A percentile compares a stretch with the other conserved stretches of the same genome.
These are phyloP conservation scores for Tholera decimalis DNA, from an alignment of 2,888 invertebrate genomes.

Conservation along the genomic window DNA sequence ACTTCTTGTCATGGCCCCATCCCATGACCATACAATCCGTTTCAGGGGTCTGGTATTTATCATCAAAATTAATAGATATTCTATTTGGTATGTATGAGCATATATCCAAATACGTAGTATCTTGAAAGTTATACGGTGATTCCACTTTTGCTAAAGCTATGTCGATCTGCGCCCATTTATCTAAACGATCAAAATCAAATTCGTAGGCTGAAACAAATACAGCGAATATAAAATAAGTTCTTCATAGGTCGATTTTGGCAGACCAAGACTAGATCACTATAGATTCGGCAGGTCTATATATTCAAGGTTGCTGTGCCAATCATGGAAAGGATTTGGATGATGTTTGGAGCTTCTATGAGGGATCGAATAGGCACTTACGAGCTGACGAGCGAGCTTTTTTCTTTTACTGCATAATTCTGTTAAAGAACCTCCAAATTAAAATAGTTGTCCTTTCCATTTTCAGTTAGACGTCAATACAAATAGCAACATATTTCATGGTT, in stretches of 20 bases:
- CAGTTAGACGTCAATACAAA: no score
- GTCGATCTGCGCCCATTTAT: slow-evolving; percentile 28
- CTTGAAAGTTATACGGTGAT: slow-evolving; percentile 5
- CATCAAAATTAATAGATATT: slow-evolving; percentile 20
- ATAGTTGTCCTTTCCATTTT: no score
- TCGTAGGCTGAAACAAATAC: slow-evolving; percentile 21
- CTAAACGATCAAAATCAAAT: slow-evolving; percentile 5
- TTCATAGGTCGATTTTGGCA: not conserved
- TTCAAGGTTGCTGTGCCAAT: not conserved
- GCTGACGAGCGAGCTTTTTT: no score
- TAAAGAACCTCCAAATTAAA: no score
- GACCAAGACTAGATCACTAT: not conserved
- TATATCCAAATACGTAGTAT: not conserved
- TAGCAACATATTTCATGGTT: no score
- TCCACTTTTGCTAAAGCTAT: slow-evolving; percentile 38
- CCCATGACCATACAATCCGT: slow-evolving; percentile 35
- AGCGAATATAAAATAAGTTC: not conserved
- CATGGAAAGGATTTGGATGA: not conserved
- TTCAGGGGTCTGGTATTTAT: slow-evolving; percentile 4
- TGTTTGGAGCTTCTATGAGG: not conserved
- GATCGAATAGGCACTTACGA: no score
- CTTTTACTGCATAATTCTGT: no score
- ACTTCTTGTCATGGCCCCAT: slow-evolving; percentile 26
- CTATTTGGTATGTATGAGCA: slow-evolving; percentile 20
- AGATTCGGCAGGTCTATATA: no score